Evolutionary conservation across 2,888 invertebrate species (phyloP).

Genomic region (Eueremaeus valkanovi): DNA sequence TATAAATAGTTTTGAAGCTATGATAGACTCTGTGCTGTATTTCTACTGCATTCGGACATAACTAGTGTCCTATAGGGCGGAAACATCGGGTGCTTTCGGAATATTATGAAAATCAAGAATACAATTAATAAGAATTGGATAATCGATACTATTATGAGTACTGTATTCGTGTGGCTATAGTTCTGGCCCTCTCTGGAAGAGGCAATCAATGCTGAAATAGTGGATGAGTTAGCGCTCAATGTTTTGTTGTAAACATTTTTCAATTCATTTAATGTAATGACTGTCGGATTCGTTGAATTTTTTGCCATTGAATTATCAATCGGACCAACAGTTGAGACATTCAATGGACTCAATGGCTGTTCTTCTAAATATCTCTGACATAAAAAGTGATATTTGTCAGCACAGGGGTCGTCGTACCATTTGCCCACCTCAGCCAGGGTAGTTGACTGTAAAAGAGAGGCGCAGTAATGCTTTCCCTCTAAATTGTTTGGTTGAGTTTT

Average conservation of each 20-base stretch:
- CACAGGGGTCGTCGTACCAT: slow-evolving; percentile 32
- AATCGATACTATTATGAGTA: neutral
- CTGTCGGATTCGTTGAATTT: neutral
- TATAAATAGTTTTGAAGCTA: too few species aligned
- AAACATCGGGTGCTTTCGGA: slow-evolving; percentile 2
- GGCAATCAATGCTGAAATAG: slow-evolving; percentile 3
- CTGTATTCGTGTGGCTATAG: neutral
- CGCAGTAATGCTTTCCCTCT: slow-evolving; percentile 28
- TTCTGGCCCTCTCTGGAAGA: neutral
- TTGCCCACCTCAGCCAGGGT: neutral
- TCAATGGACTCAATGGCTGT: neutral
- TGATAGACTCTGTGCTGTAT: too few species aligned
- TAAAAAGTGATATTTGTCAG: slow-evolving; percentile 1
- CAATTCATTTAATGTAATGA: neutral
- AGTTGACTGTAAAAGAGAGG: slow-evolving; percentile 17
- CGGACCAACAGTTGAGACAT: neutral
- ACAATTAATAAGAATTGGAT: neutral
- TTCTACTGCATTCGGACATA: slow-evolving; percentile 19
- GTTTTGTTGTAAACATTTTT: slow-evolving; percentile 7
- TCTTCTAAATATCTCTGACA: neutral
- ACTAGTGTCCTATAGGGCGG: slow-evolving; percentile 9
- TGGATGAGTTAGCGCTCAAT: neutral
- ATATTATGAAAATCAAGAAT: neutral
- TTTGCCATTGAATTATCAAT: neutral
- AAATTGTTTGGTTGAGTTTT: slow-evolving; percentile 32